Evolutionary conservation across 2,113 vertebrate species (phyloP), one percentile per base, ranked within the genome.

Genomic region (Equus przewalskii): DNA sequence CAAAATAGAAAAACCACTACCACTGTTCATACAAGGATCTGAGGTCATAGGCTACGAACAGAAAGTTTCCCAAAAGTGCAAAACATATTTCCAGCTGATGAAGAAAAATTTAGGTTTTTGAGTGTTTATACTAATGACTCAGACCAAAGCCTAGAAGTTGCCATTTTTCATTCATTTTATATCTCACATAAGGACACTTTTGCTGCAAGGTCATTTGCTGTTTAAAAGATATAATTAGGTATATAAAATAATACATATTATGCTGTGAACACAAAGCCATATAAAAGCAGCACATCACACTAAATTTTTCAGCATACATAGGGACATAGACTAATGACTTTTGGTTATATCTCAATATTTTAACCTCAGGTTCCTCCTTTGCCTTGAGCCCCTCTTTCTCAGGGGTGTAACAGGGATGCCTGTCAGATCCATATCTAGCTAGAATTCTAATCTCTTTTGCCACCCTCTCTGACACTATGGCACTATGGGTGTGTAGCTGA

Each of bases 231-330:
- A 22, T n/a, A 83, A 54, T 83, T 73, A 91, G 33, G 22, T 21
- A 72, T 67, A n/a, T 72, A 81, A 72, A 64, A 78, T 30, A 83
- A 13, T 62, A 75, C 3, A 9, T 41, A 82, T 21, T 72, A 24
- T 19, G 49, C 78, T 36, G n/a, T 92, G 36, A 89, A 96, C 26
- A 88, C 30, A 91, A 70, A 91, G 80, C 65, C 87, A 87, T 22
- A 67, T 51, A 80, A 58, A 72, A 76, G 64, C 67, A 85, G 16
- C 10, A 15, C 28, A 21, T 24, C 28, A 33, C 49, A 64, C 21
- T 62, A 76, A 82, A 75, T 16, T 75, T 86, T 86, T 62, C 30
- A 62, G 28, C 72, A 44, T 26, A 65, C 14, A 44, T 0, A 64
- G 19, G 46, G 58, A 78, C 18, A 36, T 1, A 24, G 33, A 94